phyloP scores from a whole-genome alignment of 2,797 vertebrate genomes.

The Hyperoplus lanceolatus region DNA sequence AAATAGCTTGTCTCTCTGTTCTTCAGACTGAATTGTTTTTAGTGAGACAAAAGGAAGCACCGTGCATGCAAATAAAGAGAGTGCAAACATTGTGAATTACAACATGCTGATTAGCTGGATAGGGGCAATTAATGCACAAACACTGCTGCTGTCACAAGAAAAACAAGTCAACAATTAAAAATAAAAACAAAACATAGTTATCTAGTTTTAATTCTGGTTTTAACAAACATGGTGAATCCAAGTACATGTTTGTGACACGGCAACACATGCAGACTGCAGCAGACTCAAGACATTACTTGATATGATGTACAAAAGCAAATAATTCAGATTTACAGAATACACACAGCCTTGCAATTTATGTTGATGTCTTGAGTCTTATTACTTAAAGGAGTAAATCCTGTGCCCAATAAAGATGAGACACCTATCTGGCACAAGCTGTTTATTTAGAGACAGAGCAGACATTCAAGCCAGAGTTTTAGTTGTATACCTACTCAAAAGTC shows the following conservation, averaged over 20 bases:
- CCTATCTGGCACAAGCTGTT: slow-evolving; percentile 15
- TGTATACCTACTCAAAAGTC: slow-evolving; percentile 52
- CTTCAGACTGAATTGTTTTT: background rate
- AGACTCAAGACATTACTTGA: background rate
- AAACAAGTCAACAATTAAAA: background rate
- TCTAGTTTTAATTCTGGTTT: slow-evolving; percentile 10
- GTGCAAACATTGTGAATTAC: slow-evolving; percentile 9
- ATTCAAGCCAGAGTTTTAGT: slow-evolving; percentile 21
- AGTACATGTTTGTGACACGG: background rate
- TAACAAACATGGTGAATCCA: slow-evolving; percentile 6
- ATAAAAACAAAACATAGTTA: background rate
- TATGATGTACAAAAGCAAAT: background rate
- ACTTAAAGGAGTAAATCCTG: background rate
- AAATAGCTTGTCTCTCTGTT: background rate
- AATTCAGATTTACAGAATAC: background rate
- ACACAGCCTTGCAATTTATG: background rate
- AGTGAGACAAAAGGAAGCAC: background rate
- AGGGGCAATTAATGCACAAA: background rate
- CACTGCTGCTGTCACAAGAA: slow-evolving; percentile 15
- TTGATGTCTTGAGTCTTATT: background rate
- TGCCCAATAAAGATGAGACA: slow-evolving; percentile 18
- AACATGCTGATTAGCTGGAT: background rate
- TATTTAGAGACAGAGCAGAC: slow-evolving; percentile 47
- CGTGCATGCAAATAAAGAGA: background rate
- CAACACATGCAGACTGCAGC: background rate